Conservation (phyloP, 2,888 invertebrate genomes). For the Gymnosoma rotundatum region DNA sequence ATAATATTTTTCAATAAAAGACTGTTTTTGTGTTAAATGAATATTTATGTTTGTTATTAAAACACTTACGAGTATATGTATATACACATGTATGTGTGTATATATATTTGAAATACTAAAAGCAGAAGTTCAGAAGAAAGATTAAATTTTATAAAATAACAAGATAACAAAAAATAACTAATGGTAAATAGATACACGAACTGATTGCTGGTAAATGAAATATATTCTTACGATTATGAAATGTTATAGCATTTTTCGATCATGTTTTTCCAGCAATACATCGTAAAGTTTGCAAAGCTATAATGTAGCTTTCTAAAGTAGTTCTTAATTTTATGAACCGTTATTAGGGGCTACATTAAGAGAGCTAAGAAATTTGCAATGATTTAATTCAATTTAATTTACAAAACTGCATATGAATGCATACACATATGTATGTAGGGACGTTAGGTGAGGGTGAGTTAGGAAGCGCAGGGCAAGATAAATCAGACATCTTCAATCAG, state of each 20-base stretch:
- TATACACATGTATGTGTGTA: neutral
- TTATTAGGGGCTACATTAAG: too few relatives aligned
- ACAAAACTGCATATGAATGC: too few relatives aligned
- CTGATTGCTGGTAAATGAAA: neutral
- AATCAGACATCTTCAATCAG: too few relatives aligned
- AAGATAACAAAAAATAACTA: neutral
- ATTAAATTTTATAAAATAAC: neutral
- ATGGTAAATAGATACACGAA: neutral
- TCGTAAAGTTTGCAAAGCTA: too few relatives aligned
- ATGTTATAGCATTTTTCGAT: neutral
- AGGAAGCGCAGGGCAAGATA: too few relatives aligned
- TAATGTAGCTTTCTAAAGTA: too few relatives aligned
- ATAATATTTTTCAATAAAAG: conserved; percentile 40
- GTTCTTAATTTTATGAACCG: too few relatives aligned
- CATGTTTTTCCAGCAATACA: too few relatives aligned
- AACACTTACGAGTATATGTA: conserved; percentile 34
- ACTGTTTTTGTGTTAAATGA: neutral
- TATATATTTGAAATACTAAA: neutral
- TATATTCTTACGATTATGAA: neutral
- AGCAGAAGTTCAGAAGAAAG: neutral
- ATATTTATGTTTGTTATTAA: neutral
- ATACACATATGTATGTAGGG: too few relatives aligned
- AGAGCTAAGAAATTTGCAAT: too few relatives aligned
- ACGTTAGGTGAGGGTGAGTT: too few relatives aligned
- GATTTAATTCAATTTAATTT: too few relatives aligned